Base-by-base conservation (phyloP, 1,140 invertebrate species). In the Vanessa atalanta region DNA sequence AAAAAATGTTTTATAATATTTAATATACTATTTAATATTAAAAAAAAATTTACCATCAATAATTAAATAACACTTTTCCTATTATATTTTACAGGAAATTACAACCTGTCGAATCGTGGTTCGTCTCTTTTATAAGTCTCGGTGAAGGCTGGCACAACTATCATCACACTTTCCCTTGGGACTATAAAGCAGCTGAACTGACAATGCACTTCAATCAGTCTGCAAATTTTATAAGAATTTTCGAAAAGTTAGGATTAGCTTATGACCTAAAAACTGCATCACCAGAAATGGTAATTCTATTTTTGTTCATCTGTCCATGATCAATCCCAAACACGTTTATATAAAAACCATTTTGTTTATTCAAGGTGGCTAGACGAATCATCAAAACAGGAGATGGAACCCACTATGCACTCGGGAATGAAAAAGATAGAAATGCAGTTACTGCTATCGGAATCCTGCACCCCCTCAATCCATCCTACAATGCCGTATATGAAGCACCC, bases 101-200 rank as follows among this genome's bases (percentile, higher is more conserved):
- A 0, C 93, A 94, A 63, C 94, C 95, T 0, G 93, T 93, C 5
- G 95, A 95, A 77, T 94, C 93, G 65, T 81, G 83, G 75, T 89
- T 94, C 31, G 94, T 95, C 0, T 92, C 94, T 0, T 83, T 94
- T 3, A 77, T 95, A 50, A 89, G 89, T 2, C 71, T 90, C 5
- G 95, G 95, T 3, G 95, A 95, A 92, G 96, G 96, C 3, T 96
- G 96, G 94, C 96, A 97, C 87, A 97, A 97, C 88, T 98, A 97
- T 88, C 96, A 97, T 82, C 96, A 97, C 82, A 94, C 95, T 0
- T 97, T 97, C 88, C 96, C 96, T 0, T 95, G 95, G 91, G 96
- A 97, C 88, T 96, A 96, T 80, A 91, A 94, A 61, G 94, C 95
- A 1, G 94, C 95, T 31, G 96, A 97, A 80, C 91, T 87, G 47